Base-by-base conservation (phyloP, 1,140 invertebrate species). In the Popillia japonica region DNA sequence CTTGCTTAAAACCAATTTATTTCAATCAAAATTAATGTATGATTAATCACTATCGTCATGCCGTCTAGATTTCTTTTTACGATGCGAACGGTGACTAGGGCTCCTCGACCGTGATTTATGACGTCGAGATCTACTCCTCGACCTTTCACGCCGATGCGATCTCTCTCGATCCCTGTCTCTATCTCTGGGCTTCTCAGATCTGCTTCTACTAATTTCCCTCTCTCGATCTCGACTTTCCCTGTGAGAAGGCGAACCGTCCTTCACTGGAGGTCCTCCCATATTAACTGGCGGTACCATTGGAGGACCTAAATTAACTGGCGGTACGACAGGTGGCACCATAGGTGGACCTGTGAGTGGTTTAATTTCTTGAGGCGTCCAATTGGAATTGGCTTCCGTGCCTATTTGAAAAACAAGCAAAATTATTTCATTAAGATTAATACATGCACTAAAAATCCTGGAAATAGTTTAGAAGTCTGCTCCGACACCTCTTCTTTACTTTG, bases 21-120 rank as follows among this genome's bases (percentile, higher is more conserved):
- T 68, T 27, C 4, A 68, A 23, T n/a, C 20, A 34, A 68, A 68
- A 10, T 68, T 8, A n/a, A n/a, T n/a, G n/a, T n/a, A 68, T 22
- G 2, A 8, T 80, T 81, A 83, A 76, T 86, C 85, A 73, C 86
- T 86, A 72, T 86, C 84, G 10, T 86, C 85, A 78, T 86, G 86
- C 73, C 85, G 80, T 42, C 83, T 82, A 11, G 85, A 86, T 87
- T 92, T 92, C 87, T 92, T 92, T 84, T 92, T 92, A 48, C 88
- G 86, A 79, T 87, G 87, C 40, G 84, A 84, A 23, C 90, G 87
- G 75, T 90, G 87, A 82, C 88, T 89, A 4, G 91, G 90, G 83
- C 91, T 92, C 76, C 91, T 83, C 87, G 91, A 87, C 89, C 91
- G 64, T 86, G 89, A 77, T 88, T 91, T 85, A 88, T 90, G 88